phyloP scores from a whole-genome alignment of 2,797 vertebrate species.

The Naso thynnoides region DNA sequence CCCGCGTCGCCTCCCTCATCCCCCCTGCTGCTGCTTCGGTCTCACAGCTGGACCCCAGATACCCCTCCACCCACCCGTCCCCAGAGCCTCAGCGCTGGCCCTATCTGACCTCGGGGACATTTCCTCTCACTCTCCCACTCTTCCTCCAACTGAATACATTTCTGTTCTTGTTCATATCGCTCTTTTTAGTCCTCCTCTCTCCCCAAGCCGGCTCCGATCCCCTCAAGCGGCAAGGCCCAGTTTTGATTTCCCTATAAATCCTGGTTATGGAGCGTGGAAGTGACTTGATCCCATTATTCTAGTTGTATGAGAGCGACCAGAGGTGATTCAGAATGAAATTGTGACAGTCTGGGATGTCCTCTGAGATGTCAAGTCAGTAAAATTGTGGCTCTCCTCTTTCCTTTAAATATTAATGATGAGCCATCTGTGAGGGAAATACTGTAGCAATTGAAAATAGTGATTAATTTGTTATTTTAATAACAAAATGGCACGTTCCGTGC shows the following conservation, averaged over 20 bases:
- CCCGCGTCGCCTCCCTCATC: slow-evolving; percentile 25
- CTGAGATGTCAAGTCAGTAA: slow-evolving; percentile 62
- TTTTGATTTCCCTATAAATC: slow-evolving; percentile 86
- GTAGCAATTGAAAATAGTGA: slow-evolving; percentile 27
- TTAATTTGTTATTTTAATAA: slow-evolving; percentile 47
- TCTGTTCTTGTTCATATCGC: slow-evolving; percentile 60
- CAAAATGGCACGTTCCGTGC: slow-evolving; percentile 10
- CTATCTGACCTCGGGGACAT: slow-evolving; percentile 57
- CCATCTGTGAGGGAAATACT: slow-evolving; percentile 57
- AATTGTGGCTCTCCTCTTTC: slow-evolving; percentile 65
- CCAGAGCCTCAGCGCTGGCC: slow-evolving; percentile 39
- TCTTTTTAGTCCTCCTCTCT: slow-evolving; percentile 59
- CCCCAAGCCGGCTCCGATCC: slow-evolving; percentile 66
- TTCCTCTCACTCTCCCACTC: slow-evolving; percentile 23
- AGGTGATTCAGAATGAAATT: slow-evolving; percentile 79
- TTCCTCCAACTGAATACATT: slow-evolving; percentile 61
- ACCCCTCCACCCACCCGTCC: slow-evolving; percentile 16
- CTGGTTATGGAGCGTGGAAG: slow-evolving; percentile 80
- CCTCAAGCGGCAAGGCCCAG: slow-evolving; percentile 77
- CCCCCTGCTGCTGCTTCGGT: slow-evolving; percentile 44
- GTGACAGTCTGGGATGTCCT: slow-evolving; percentile 72
- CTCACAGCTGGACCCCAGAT: slow-evolving; percentile 45
- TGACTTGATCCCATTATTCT: slow-evolving; percentile 85
- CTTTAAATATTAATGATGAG: slow-evolving; percentile 77
- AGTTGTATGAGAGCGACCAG: slow-evolving; percentile 73